Conservation (phyloP, 1,140 invertebrate genomes). For the Radopholus similis region DNA sequence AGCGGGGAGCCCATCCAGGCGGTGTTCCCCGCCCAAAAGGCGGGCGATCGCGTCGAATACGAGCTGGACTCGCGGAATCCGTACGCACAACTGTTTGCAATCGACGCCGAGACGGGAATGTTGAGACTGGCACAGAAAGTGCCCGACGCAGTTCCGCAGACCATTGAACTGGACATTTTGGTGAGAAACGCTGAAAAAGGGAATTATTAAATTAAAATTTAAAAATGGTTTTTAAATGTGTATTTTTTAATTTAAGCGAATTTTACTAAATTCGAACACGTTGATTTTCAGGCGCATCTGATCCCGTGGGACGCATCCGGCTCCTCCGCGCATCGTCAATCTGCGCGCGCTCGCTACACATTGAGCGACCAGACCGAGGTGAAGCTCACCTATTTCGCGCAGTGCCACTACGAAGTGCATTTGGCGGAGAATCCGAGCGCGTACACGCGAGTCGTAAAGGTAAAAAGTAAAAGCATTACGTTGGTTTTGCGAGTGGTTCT, state of each 20-base stretch:
- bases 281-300: neutral
- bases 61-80: slow-evolving; percentile 21
- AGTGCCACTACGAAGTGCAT: slow-evolving; percentile 43
- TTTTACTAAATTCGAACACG: no score
- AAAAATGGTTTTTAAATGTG: neutral
- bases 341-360: slow-evolving; percentile 19
- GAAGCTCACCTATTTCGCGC: slow-evolving; percentile 41
- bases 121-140: slow-evolving; percentile 21
- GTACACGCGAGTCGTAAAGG: slow-evolving; percentile 40
- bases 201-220: neutral
- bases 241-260: no score
- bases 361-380: slow-evolving; percentile 41
- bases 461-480: no score
- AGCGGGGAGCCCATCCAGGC: slow-evolving; percentile 34
- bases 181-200: slow-evolving; percentile 2
- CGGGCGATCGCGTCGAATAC: slow-evolving; percentile 28
- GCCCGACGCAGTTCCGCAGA: slow-evolving; percentile 19
- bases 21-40: slow-evolving; percentile 30
- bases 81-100: slow-evolving; percentile 18
- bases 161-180: slow-evolving; percentile 21
- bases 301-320: neutral
- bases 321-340: neutral
- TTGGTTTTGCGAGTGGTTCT: no score
- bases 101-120: slow-evolving; percentile 25
- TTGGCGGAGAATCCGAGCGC: slow-evolving; percentile 35